Conservation (phyloP, 2,888 invertebrate species). For the Leistus spinibarbis region DNA sequence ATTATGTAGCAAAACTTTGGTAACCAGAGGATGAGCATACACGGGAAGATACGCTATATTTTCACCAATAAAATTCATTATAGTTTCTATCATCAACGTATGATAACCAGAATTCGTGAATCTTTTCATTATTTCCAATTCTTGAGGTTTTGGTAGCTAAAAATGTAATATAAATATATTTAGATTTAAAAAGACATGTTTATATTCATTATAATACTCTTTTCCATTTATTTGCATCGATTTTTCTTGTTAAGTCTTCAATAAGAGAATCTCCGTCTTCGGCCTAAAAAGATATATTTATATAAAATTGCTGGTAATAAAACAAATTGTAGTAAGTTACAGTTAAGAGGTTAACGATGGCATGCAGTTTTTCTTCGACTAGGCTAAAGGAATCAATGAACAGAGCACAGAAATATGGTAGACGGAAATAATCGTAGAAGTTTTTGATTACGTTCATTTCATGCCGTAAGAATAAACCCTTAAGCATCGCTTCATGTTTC, state of each 20-base stretch:
- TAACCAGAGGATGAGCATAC: conserved; percentile 53
- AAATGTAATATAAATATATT: conserved; percentile 34
- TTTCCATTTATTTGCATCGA: conserved; percentile 49
- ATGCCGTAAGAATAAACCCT: conserved; percentile 68
- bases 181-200: background rate
- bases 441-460: conserved; percentile 67
- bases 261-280: conserved; percentile 46
- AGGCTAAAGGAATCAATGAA: conserved; percentile 66
- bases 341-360: conserved; percentile 42
- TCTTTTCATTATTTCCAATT: conserved; percentile 46
- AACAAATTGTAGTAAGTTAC: conserved; percentile 29
- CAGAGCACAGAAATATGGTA: conserved; percentile 69
- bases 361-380: conserved; percentile 54
- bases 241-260: conserved; percentile 47
- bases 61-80: conserved; percentile 51
- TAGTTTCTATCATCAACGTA: conserved; percentile 48
- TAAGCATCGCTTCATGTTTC: conserved; percentile 73
- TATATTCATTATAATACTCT: conserved; percentile 42
- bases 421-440: conserved; percentile 68
- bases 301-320: background rate
- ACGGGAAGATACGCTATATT: conserved; percentile 51
- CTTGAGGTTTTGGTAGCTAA: conserved; percentile 47
- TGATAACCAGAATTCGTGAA: conserved; percentile 48
- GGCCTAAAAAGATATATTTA: conserved; percentile 42
- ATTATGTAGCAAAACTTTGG: conserved; percentile 47